These are phyloP conservation scores for Augiades crinisus DNA, from an alignment of 2,888 invertebrate genomes.

Conservation along the genomic window DNA sequence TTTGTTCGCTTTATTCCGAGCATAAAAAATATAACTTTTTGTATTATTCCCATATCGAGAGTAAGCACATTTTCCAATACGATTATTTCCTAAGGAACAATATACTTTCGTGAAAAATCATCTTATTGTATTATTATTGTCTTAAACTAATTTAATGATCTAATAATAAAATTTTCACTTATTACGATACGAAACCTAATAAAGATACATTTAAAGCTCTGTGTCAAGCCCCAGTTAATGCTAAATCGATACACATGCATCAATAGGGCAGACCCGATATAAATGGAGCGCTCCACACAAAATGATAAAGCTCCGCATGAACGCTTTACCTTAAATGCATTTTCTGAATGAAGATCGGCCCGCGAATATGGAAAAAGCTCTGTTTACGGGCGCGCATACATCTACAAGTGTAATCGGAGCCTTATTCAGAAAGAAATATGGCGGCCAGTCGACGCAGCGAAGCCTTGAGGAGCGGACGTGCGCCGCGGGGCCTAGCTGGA, in stretches of 20 bases:
- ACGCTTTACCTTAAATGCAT: constrained; percentile 23
- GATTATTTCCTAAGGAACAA: too few relatives aligned
- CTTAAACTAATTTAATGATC: too few relatives aligned
- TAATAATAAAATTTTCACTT: too few relatives aligned
- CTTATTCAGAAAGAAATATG: constrained; percentile 52
- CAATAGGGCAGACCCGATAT: constrained; percentile 6
- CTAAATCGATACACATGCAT: constrained; percentile 5
- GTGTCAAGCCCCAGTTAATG: background rate
- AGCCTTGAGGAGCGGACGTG: constrained; percentile 41
- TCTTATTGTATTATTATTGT: too few relatives aligned
- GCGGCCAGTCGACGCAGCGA: constrained; percentile 38
- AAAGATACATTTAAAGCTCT: too few relatives aligned
- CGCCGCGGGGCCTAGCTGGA: constrained; percentile 25
- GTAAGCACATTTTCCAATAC: too few relatives aligned
- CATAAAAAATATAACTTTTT: too few relatives aligned
- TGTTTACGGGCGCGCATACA: constrained; percentile 24
- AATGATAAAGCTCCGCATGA: constrained; percentile 18
- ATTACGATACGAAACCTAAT: too few relatives aligned
- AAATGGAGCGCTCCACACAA: constrained; percentile 16
- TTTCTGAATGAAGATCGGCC: constrained; percentile 23
- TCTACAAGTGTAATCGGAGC: constrained; percentile 38
- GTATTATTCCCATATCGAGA: too few relatives aligned
- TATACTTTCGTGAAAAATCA: too few relatives aligned
- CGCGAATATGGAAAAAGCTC: constrained; percentile 17
- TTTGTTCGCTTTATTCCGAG: too few relatives aligned